These are phyloP conservation scores for Eptesicus fuscus DNA, from an alignment of 2,113 vertebrate species.

Conservation along the genomic window DNA sequence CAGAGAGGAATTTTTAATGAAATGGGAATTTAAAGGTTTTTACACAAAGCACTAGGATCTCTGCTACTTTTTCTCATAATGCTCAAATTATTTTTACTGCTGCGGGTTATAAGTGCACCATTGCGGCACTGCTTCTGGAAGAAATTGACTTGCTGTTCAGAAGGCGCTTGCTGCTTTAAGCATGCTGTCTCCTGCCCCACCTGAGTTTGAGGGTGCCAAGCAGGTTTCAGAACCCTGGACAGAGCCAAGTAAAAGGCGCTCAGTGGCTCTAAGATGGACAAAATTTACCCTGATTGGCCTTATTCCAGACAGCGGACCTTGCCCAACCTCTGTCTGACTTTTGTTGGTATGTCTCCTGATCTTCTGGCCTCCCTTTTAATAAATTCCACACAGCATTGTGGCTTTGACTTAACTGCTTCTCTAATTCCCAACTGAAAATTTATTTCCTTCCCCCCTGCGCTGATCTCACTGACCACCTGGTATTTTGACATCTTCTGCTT, in stretches of 20 bases:
- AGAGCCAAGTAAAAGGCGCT: background rate
- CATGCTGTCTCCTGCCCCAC: background rate
- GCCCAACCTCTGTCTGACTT: background rate
- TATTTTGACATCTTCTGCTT: background rate
- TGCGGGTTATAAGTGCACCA: constrained; percentile 65
- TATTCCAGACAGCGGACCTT: background rate
- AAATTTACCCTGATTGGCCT: background rate
- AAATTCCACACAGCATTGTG: background rate
- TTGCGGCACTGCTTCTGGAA: background rate
- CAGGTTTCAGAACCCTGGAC: background rate
- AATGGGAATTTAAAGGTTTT: constrained; percentile 86
- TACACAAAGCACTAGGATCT: constrained; percentile 81
- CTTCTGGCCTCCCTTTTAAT: background rate
- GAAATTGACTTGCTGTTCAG: constrained; percentile 3
- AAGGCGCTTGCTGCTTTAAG: background rate
- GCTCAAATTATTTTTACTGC: constrained; percentile 77
- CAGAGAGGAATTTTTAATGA: constrained; percentile 86
- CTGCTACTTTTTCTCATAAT: constrained; percentile 74
- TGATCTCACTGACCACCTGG: background rate
- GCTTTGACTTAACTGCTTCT: background rate
- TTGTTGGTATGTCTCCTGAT: background rate
- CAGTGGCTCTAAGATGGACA: background rate
- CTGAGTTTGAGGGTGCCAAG: background rate
- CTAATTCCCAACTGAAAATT: background rate
- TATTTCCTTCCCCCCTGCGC: background rate